These are phyloP conservation scores for Spilogale gracilis DNA, from an alignment of 2,113 vertebrate genomes.

Conservation along the genomic window DNA sequence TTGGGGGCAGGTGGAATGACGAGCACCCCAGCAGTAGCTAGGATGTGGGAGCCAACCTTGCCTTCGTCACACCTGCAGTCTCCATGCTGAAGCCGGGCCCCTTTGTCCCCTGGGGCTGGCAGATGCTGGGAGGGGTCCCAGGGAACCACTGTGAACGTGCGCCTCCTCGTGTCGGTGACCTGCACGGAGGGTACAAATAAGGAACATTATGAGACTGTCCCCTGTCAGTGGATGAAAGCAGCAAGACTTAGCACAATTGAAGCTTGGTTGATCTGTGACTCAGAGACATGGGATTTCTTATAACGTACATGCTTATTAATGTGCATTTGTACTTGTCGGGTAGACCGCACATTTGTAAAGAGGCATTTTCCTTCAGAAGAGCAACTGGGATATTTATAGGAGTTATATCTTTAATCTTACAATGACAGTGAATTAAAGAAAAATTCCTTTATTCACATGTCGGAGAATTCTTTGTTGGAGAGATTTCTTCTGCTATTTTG, in stretches of 20 bases:
- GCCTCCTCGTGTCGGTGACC: fast-evolving
- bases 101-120: background rate
- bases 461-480: background rate
- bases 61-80: background rate
- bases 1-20: background rate
- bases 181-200: too few species aligned
- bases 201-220: background rate
- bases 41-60: background rate
- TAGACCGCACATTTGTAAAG: background rate
- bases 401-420: background rate
- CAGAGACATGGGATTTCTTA: background rate
- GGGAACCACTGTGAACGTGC: background rate
- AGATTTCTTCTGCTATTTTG: background rate
- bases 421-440: background rate
- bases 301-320: background rate
- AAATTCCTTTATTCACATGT: background rate
- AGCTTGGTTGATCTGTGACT: background rate
- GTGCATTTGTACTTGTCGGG: background rate
- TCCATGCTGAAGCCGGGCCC: background rate
- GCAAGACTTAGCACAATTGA: background rate
- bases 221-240: background rate
- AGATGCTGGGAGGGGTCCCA: background rate
- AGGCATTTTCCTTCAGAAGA: constrained; percentile 19
- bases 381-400: background rate
- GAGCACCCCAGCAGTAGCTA: too few species aligned